Base-by-base conservation (phyloP, 2,888 invertebrate genomes). In the Cylloceria caligata region DNA sequence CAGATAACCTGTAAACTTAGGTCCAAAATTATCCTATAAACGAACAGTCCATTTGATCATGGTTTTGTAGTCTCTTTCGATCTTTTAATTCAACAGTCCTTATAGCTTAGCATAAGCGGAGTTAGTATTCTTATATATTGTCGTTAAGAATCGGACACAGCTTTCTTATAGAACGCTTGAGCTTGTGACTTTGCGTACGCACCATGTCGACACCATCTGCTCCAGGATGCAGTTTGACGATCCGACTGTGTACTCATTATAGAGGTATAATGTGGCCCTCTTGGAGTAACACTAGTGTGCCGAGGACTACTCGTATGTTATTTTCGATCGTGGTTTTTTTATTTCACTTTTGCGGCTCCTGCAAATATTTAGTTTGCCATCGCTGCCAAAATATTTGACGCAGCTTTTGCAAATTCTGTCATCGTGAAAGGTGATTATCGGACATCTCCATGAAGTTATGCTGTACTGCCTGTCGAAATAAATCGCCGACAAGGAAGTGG, bases 401-500 rank as follows among this genome's bases (percentile, higher is more conserved):
- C 24, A 83, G 7, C 6, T 81, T 75, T 45, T 86, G 86, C 0
- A 86, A 2, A 6, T 62, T 21, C 16, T 88, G 85, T 86, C 85
- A 88, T 4, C 85, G 57, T 0, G 72, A 57, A 0, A 86, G 68
- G 4, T 57, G 73, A 36, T 81, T 83, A 1, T 68, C 39, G 0
- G 71, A 55, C 2, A 55, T 6, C 4, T 85, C 47, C 0, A 27
- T 27, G 1, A 86, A n/a, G 21, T 85, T 69, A 0, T 77, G 84
- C 13, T 88, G 84, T 2, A 85, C 83, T 1, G 87, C 11, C 0
- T 80, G 64, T 2, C 55, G 80, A 0, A 86, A 52, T 19, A 85
- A 64, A 57, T 60, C 57, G 13, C 86, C 87, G 36, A 88, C 85
- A 0, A 90, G 81, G 68, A 89, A 88, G 68, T 89, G 90, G 0